Base-by-base conservation (phyloP, 2,888 invertebrate species). In the Minunthozetes semirufus region DNA sequence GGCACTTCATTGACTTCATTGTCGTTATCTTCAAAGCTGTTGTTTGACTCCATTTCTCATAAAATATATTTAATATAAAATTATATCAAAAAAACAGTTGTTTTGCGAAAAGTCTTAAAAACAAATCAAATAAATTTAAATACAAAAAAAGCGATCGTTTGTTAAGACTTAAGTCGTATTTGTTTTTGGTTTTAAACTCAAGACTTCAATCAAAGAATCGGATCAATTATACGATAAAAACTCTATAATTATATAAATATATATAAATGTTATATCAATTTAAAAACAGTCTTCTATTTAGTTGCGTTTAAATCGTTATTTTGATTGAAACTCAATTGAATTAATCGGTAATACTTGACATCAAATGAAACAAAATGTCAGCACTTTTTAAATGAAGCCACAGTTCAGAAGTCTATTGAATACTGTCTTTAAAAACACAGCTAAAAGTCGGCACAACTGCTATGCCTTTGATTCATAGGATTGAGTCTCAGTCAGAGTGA, bases 341-440 rank as follows among this genome's bases (percentile, higher is more conserved):
- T 56, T 48, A 48, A 9, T 33, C 33, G n/a, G n/a, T 48, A 48
- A 17, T 48, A 48, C n/a, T 48, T 48, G 48, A 48, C 56, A 53
- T 22, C 19, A 22, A 56, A 22, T 56, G 22, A 56, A 56, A 56
- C 56, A 56, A 56, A 56, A 56, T 56, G 56, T 56, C 56, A 56
- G 56, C 56, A 56, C 56, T 56, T 56, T 22, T 56, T 56, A 56
- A 11, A 56, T 56, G 33, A 33, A 33, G 33, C 33, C 33, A n/a
- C 50, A n/a, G n/a, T 50, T 15, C 15, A 50, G 50, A n/a, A 4
- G n/a, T 50, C 15, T n/a, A 4, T 50, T 8, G 6, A 50, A 50
- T 50, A n/a, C 50, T n/a, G n/a, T 50, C 50, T 33, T 33, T 9
- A 33, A 33, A 6, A 9, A n/a, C 33, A 33, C 9, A 33, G 33